Evolutionary conservation across 2,888 invertebrate genomes (phyloP).

Genomic region (Gortyna flavago): DNA sequence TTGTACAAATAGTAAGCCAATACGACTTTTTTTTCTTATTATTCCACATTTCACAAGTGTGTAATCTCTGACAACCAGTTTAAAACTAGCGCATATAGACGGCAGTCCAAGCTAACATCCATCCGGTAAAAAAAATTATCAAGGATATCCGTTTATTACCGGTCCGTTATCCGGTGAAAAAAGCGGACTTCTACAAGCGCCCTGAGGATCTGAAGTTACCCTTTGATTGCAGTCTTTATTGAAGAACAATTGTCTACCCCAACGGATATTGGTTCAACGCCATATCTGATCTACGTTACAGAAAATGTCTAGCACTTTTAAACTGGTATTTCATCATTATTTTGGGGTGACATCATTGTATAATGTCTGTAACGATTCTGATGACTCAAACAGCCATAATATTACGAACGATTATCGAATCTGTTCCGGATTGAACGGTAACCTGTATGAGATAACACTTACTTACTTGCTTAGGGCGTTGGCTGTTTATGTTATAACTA

Average conservation of each 20-base stretch:
- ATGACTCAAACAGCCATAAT: constrained; percentile 35
- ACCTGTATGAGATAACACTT: constrained; percentile 29
- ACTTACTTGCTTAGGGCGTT: neutral
- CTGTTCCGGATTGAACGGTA: constrained; percentile 23
- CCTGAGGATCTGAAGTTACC: neutral
- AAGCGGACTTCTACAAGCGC: neutral
- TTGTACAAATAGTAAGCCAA: too few species aligned
- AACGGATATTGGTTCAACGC: neutral
- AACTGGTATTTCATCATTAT: constrained; percentile 8
- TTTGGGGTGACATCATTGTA: constrained; percentile 41
- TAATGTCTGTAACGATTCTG: neutral
- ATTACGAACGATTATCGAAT: constrained; percentile 12
- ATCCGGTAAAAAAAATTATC: too few species aligned
- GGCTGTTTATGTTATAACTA: neutral
- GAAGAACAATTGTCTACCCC: neutral
- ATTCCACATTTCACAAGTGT: too few species aligned
- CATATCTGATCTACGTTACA: neutral
- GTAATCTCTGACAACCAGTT: too few species aligned
- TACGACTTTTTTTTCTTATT: too few species aligned
- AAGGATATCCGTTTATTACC: neutral
- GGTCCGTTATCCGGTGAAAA: constrained; percentile 37
- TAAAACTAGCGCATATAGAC: too few species aligned
- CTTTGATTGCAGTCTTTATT: neutral
- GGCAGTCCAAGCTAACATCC: too few species aligned
- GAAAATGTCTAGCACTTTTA: too few species aligned